Conservation (phyloP, 2,888 invertebrate species). For the Rhagonycha lutea region DNA sequence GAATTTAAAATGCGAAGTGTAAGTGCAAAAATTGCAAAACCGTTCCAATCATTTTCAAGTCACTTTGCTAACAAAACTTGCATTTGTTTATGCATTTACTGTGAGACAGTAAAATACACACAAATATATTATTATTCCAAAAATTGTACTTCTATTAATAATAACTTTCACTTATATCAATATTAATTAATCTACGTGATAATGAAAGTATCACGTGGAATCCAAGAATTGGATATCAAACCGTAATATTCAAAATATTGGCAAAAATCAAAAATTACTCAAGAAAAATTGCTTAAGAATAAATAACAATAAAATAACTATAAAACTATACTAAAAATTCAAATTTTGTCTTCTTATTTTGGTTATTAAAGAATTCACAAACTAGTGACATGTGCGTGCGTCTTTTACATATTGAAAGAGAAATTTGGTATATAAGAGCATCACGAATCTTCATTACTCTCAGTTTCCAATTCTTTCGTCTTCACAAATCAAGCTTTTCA, state of each 20-base stretch:
- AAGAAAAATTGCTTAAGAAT: not conserved
- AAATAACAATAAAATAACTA: not conserved
- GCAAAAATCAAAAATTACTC: not conserved
- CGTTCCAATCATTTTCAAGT: not conserved
- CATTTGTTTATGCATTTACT: not conserved
- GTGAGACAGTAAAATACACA: not conserved
- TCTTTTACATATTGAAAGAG: not conserved
- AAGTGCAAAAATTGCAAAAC: not conserved
- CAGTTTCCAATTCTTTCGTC: not conserved
- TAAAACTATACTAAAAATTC: not conserved
- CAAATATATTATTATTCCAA: not conserved
- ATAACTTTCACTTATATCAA: not conserved
- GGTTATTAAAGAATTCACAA: not conserved
- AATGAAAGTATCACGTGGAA: not conserved
- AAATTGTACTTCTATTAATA: not conserved
- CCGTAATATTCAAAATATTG: not conserved
- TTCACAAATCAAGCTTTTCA: not conserved
- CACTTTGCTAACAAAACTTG: not conserved
- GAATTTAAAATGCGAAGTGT: not conserved
- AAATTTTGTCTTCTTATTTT: not conserved
- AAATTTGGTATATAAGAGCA: constrained; percentile 1
- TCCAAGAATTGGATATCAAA: not conserved
- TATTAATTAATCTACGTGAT: not conserved
- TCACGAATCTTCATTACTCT: not conserved
- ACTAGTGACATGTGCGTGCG: not conserved